A percentile compares a stretch with the other conserved stretches of the same genome.
Conservation (phyloP, 2,797 vertebrate species). For the Hydrocynus forskahlii region DNA sequence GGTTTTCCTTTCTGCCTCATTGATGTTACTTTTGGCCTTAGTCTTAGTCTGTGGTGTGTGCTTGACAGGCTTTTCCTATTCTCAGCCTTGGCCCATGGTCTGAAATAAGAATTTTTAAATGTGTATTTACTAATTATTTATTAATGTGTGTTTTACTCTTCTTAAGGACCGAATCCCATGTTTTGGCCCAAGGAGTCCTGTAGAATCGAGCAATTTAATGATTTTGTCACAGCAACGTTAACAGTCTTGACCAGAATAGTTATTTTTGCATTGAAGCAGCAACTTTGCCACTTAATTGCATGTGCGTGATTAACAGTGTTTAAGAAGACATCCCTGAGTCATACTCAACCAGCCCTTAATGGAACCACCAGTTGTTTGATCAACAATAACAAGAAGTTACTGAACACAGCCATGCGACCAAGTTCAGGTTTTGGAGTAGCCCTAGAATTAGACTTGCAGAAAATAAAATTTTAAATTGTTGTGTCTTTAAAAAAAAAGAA, state of each 20-base stretch:
- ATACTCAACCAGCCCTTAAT: neutral
- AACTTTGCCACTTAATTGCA: neutral
- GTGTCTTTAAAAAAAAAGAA: too few relatives aligned
- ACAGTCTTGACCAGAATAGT: neutral
- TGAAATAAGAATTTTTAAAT: neutral
- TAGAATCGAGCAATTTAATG: neutral
- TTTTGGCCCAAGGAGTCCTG: neutral
- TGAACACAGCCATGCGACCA: neutral
- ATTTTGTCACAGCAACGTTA: neutral
- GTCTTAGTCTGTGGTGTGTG: neutral
- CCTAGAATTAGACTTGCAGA: too few relatives aligned
- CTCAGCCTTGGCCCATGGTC: neutral
- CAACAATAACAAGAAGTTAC: too few relatives aligned
- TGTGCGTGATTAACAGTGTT: neutral
- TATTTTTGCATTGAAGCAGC: neutral
- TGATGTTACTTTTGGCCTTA: neutral
- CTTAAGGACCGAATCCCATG: too few relatives aligned
- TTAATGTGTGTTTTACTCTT: neutral
- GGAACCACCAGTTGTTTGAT: neutral
- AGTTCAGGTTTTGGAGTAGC: neutral
- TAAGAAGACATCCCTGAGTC: neutral
- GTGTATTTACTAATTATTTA: neutral
- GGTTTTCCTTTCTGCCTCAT: neutral
- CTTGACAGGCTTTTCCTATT: neutral
- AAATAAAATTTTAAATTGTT: too few relatives aligned